These are phyloP conservation scores for Chorisops tibialis DNA, from an alignment of 2,888 invertebrate genomes.

Conservation along the genomic window DNA sequence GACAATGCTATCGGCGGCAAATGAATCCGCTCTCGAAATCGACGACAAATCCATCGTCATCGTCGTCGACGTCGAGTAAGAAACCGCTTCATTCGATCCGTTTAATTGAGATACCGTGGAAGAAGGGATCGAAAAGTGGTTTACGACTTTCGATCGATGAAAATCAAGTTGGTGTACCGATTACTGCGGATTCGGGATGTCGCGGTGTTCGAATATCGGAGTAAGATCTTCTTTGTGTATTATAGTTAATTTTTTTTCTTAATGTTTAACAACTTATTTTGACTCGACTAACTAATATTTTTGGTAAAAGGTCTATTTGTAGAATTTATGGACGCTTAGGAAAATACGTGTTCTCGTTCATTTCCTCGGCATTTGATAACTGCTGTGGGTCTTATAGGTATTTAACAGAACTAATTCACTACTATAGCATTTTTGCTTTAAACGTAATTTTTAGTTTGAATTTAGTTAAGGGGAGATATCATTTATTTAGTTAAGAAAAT, in stretches of 20 bases:
- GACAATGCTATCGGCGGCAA: conserved; percentile 71
- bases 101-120: conserved; percentile 74
- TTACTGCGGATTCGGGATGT: conserved; percentile 52
- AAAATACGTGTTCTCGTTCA: conserved; percentile 66
- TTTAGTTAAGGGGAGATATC: too few species aligned
- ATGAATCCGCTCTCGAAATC: conserved; percentile 53
- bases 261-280: not conserved
- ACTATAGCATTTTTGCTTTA: conserved; percentile 14
- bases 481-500: too few species aligned
- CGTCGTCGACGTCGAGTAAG: conserved; percentile 34
- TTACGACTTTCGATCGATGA: conserved; percentile 57
- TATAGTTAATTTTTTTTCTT: not conserved
- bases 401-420: conserved; percentile 33
- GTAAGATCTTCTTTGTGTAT: conserved; percentile 53
- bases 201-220: conserved; percentile 69
- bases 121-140: conserved; percentile 56
- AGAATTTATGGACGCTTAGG: conserved; percentile 66
- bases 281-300: conserved; percentile 8
- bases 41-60: conserved; percentile 39
- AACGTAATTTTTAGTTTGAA: not conserved
- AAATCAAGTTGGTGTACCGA: conserved; percentile 36
- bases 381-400: conserved; percentile 72
- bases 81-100: conserved; percentile 78
- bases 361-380: conserved; percentile 67
- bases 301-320: conserved; percentile 56